These are phyloP conservation scores for Brachylomia viminalis DNA, from an alignment of 2,888 invertebrate species.

Conservation along the genomic window DNA sequence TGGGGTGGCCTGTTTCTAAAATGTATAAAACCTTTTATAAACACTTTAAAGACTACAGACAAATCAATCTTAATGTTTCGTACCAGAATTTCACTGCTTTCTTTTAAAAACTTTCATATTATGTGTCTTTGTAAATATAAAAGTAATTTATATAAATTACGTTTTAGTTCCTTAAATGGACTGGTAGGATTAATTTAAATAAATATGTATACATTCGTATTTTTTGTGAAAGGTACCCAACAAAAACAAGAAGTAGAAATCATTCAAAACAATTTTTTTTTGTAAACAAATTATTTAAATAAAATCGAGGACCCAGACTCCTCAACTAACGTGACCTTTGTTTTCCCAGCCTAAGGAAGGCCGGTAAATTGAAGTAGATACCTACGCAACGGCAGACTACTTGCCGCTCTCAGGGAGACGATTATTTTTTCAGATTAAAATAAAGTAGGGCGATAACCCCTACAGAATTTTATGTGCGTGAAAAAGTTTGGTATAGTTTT, in stretches of 20 bases:
- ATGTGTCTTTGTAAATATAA: no score
- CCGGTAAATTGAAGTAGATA: slow-evolving; percentile 52
- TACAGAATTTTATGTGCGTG: background rate
- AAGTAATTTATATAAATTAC: no score
- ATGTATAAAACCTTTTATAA: slow-evolving; percentile 16
- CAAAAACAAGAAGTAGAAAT: background rate
- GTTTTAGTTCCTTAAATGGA: background rate
- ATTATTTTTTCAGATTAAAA: slow-evolving; percentile 56
- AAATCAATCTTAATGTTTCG: slow-evolving; percentile 12
- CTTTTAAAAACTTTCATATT: background rate
- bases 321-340: slow-evolving; percentile 41
- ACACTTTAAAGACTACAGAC: slow-evolving; percentile 11
- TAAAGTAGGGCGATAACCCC: slow-evolving; percentile 21
- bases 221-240: background rate
- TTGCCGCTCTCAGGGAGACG: slow-evolving; percentile 21
- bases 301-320: slow-evolving; percentile 9
- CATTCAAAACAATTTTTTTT: background rate
- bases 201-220: no score
- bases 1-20: background rate
- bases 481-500: slow-evolving; percentile 9
- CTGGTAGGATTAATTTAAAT: background rate
- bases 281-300: no score
- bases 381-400: slow-evolving; percentile 5
- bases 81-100: background rate
- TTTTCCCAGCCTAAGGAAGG: slow-evolving; percentile 18